Conservation (phyloP, 2,113 vertebrate species). For the Siniperca chuatsi region DNA sequence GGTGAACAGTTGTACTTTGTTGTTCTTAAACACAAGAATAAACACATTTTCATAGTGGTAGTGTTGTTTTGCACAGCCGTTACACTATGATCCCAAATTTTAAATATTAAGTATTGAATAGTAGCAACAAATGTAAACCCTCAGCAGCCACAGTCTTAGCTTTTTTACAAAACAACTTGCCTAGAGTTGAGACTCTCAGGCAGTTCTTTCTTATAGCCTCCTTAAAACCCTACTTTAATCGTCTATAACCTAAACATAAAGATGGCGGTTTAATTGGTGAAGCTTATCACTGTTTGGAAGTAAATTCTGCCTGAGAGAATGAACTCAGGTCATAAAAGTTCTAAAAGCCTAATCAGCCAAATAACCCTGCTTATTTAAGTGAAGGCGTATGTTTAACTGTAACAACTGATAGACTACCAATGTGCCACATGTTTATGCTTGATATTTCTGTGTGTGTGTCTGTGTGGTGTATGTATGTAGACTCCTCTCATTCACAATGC, state of each 20-base stretch:
- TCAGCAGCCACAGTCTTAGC: neutral
- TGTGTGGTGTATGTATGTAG: constrained; percentile 43
- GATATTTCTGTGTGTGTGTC: constrained; percentile 13
- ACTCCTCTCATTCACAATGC: constrained; percentile 77
- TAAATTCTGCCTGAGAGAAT: constrained; percentile 30
- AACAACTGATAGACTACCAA: neutral
- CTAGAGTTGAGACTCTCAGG: constrained; percentile 1
- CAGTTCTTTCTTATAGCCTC: neutral
- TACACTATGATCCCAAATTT: neutral
- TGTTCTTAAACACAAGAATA: neutral
- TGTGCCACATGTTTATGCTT: neutral
- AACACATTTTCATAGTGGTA: too few species aligned
- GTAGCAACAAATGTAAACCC: neutral
- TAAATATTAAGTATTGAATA: neutral
- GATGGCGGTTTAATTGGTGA: neutral
- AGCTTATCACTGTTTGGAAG: neutral
- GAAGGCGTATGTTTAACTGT: constrained; percentile 3
- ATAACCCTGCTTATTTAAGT: constrained; percentile 8
- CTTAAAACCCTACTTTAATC: constrained; percentile 18
- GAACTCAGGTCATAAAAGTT: constrained; percentile 16
- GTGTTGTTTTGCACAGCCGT: neutral
- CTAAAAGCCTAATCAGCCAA: constrained; percentile 22
- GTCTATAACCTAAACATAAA: constrained; percentile 10
- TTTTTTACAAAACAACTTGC: neutral
- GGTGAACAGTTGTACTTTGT: neutral